phyloP scores from a whole-genome alignment of 1,140 invertebrate species.

The Ridgeia piscesae region DNA sequence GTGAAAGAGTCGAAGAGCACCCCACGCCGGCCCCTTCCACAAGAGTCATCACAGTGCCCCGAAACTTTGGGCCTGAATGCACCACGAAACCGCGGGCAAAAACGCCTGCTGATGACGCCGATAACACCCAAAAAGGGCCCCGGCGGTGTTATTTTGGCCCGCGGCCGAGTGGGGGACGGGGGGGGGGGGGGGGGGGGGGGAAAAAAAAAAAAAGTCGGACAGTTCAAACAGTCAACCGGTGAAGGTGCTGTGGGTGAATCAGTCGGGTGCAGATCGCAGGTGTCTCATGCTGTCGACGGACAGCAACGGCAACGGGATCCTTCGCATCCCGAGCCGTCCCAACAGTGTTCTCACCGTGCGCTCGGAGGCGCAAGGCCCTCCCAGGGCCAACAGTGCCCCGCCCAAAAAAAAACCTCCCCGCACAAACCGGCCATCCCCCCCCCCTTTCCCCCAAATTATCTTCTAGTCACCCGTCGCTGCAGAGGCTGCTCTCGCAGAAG shows the following conservation, averaged over 20 bases:
- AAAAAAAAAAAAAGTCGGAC: not conserved
- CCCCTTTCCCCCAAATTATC: too few relatives aligned
- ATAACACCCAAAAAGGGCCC: not conserved
- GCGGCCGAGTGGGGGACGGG: too few relatives aligned
- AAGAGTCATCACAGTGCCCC: not conserved
- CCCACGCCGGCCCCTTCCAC: too few relatives aligned
- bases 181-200: too few relatives aligned
- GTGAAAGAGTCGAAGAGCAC: too few relatives aligned
- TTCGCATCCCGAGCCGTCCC: conserved; percentile 7
- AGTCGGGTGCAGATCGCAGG: not conserved
- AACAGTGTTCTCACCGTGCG: not conserved
- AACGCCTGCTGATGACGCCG: not conserved
- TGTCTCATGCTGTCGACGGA: not conserved
- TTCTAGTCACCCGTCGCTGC: conserved; percentile 18
- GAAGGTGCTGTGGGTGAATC: not conserved
- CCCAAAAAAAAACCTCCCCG: not conserved
- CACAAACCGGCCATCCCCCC: not conserved
- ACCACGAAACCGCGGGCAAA: not conserved
- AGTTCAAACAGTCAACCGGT: not conserved
- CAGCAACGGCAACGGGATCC: not conserved
- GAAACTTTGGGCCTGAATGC: not conserved
- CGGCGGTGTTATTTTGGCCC: not conserved
- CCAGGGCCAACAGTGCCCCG: conserved; percentile 17
- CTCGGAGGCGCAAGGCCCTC: not conserved
- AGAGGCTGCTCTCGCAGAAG: conserved; percentile 17